Evolutionary conservation across 2,888 invertebrate species (phyloP).

Genomic region (Drosophila pullipes): DNA sequence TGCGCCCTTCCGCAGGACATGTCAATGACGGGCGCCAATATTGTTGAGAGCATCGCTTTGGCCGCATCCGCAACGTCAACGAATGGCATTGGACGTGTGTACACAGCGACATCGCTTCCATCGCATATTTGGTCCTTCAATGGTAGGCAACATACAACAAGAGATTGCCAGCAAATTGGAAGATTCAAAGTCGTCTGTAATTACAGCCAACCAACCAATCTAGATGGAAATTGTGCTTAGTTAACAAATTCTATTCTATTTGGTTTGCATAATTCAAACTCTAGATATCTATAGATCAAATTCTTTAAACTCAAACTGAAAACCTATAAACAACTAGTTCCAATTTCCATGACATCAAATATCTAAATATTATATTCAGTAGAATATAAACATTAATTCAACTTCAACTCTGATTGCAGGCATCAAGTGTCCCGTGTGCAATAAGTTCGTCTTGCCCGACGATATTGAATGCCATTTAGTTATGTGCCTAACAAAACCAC

Average conservation of each 20-base stretch:
- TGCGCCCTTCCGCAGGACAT: slow-evolving; percentile 67
- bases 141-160: slow-evolving; percentile 87
- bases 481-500: slow-evolving; percentile 99
- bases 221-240: not conserved
- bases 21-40: slow-evolving; percentile 81
- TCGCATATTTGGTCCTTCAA: slow-evolving; percentile 97
- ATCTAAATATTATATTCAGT: not conserved
- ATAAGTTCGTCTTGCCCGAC: slow-evolving; percentile 98
- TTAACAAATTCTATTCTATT: not conserved
- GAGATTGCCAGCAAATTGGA: not conserved
- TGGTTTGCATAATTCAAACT: not conserved
- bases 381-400: not conserved
- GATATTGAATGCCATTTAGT: slow-evolving; percentile 99
- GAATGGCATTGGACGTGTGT: slow-evolving; percentile 90
- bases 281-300: not conserved
- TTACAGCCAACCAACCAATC: not conserved
- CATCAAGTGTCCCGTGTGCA: slow-evolving; percentile 99
- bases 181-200: not conserved
- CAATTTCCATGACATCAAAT: not conserved
- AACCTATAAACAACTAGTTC: not conserved
- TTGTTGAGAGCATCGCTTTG: slow-evolving; percentile 84
- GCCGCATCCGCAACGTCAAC: slow-evolving; percentile 81
- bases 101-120: slow-evolving; percentile 95
- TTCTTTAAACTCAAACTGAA: not conserved
- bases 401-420: slow-evolving; percentile 87